A percentile compares a stretch with the other conserved stretches of the same genome.
phyloP scores from a whole-genome alignment of 2,888 invertebrate genomes.

The Hipparchia semele region DNA sequence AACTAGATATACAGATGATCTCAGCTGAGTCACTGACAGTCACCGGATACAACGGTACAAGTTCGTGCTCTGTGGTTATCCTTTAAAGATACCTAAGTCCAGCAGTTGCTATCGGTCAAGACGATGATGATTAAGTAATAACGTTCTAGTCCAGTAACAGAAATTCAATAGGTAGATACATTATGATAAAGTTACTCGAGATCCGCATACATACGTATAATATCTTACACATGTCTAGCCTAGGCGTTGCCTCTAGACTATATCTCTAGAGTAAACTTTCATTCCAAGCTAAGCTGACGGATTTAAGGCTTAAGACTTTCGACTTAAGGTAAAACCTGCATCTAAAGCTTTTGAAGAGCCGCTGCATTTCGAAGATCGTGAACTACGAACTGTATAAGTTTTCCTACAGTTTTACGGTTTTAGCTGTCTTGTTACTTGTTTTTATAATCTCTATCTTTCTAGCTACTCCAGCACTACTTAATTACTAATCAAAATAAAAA shows the following conservation, averaged over 20 bases:
- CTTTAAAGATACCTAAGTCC: no score
- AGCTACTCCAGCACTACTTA: no score
- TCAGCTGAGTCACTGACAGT: no score
- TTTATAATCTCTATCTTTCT: not conserved
- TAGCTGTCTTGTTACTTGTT: not conserved
- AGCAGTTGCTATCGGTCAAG: no score
- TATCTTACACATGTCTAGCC: constrained; percentile 19
- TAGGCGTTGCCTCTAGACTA: constrained; percentile 41
- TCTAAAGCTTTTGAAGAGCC: constrained; percentile 34
- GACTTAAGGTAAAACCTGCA: constrained; percentile 39
- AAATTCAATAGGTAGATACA: no score
- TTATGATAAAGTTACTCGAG: not conserved
- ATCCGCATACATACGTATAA: constrained; percentile 32
- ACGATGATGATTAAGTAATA: no score
- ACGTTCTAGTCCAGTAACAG: no score
- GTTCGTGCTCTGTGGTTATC: no score
- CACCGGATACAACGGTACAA: no score
- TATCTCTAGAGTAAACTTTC: constrained; percentile 75
- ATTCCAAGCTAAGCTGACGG: constrained; percentile 60
- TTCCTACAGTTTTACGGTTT: not conserved
- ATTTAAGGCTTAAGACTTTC: constrained; percentile 52
- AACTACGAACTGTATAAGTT: constrained; percentile 10
- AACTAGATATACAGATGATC: no score
- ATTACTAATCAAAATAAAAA: no score
- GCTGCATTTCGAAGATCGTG: constrained; percentile 41